Evolutionary conservation across 2,113 vertebrate genomes (phyloP).

Genomic region (Otocyon megalotis): DNA sequence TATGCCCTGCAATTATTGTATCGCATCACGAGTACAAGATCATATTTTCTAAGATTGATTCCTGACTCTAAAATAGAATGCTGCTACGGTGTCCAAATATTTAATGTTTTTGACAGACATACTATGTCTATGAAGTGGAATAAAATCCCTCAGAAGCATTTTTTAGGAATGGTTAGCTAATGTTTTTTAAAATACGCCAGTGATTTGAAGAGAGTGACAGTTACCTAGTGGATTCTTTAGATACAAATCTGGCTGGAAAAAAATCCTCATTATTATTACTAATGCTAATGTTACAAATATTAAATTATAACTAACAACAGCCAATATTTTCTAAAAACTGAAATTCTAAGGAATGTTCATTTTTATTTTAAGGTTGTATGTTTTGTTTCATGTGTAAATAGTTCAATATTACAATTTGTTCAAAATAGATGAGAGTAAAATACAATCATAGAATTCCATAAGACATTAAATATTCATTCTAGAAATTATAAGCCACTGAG

Average conservation of each 20-base stretch:
- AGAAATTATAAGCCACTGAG: neutral
- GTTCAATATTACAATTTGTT: neutral
- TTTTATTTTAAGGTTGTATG: neutral
- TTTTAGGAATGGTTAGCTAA: neutral
- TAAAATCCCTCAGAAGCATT: neutral
- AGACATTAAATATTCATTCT: neutral
- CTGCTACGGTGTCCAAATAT: neutral
- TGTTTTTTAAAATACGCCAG: neutral
- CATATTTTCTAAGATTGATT: conserved; percentile 33
- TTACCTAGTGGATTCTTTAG: neutral
- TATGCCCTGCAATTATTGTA: neutral
- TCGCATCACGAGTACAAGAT: neutral
- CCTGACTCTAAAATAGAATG: conserved; percentile 33
- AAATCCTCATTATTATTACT: neutral
- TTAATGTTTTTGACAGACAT: conserved; percentile 51
- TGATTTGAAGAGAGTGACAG: neutral
- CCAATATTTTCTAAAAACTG: neutral
- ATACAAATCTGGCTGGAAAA: neutral
- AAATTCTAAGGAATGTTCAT: neutral
- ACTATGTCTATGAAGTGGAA: neutral
- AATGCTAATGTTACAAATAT: neutral
- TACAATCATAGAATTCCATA: neutral
- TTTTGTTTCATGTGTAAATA: neutral
- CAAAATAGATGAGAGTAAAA: neutral
- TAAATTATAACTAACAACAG: neutral